Evolutionary conservation across 2,888 invertebrate genomes (phyloP), one percentile per base, ranked within the genome.

Genomic region (Timema cristinae): DNA sequence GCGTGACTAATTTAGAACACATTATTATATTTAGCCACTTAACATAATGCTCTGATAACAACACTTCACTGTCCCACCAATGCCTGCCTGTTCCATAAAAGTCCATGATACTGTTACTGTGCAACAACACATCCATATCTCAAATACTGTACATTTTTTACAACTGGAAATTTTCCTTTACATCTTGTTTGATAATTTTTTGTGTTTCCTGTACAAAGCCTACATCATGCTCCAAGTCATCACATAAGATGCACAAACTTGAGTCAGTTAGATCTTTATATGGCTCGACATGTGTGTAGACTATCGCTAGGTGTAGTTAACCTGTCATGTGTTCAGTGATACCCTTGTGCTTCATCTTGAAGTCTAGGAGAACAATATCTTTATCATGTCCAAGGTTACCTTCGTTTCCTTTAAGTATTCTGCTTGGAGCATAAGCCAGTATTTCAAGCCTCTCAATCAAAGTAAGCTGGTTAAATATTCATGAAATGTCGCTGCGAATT

Each of bases 101-200:
- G n/a, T n/a, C n/a, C n/a, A n/a, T n/a, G n/a, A 63, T 47, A 48
- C 63, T 47, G 63, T 63, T 63, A 63, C 63, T 63, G 63, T 63
- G 2, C 16, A 15, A 48, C 63, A 63, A 32, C n/a, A n/a, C n/a
- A 63, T 63, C 63, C 16, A 15, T 63, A 7, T 16, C 63, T 63
- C 2, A 63, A 63, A 48, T 63, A 63, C 32, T 47, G 4, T 63
- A 63, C 63, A 16, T 63, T 63, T 63, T 63, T 63, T 63, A 63
- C 63, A 9, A 63, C 48, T 63, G 61, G 61, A 61, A 61, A 15
- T 5, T 61, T 61, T 61, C 47, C 5, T 61, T 61, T 61, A 61
- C 11, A 61, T 61, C 16, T 47, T 15, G 16, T 47, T 7, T 63
- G 63, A 63, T 63, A 10, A 63, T 63, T 63, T 63, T 63, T n/a